Evolutionary conservation across 2,888 invertebrate species (phyloP).

Genomic region (Limnephilus lunatus): DNA sequence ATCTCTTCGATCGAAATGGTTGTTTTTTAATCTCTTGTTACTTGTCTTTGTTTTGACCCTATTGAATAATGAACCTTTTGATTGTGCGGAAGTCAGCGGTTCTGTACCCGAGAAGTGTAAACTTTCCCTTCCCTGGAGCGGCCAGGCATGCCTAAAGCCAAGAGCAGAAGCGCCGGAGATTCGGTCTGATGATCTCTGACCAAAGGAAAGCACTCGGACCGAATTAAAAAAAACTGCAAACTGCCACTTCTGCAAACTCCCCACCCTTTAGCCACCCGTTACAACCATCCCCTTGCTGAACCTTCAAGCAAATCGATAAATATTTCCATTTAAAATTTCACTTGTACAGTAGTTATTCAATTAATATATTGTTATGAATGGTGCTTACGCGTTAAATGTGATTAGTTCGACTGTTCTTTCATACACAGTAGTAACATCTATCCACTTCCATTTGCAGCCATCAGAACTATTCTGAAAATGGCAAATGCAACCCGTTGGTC

Average conservation of each 20-base stretch:
- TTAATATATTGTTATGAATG: background rate
- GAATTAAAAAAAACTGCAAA: background rate
- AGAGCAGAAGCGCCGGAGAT: slow-evolving; percentile 50
- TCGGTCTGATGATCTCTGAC: slow-evolving; percentile 57
- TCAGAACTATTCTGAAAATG: background rate
- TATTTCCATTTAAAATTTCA: background rate
- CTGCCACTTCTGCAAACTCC: background rate
- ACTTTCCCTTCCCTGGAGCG: slow-evolving; percentile 32
- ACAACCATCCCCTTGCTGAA: background rate
- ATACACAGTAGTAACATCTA: background rate
- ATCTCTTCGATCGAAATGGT: background rate
- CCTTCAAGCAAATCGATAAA: background rate
- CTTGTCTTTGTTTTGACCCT: background rate
- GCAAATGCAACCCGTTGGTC: background rate
- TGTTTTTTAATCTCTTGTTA: background rate
- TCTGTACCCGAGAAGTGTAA: background rate
- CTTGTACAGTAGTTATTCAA: background rate
- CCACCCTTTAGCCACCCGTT: background rate
- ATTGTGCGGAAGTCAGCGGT: background rate
- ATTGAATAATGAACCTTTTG: background rate
- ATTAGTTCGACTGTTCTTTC: background rate
- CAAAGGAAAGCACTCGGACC: background rate
- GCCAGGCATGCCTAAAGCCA: slow-evolving; percentile 16
- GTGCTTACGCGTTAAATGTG: too few relatives aligned
- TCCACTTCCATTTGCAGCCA: background rate